Conservation (phyloP, 2,797 vertebrate genomes). For the Phataginus tricuspis region DNA sequence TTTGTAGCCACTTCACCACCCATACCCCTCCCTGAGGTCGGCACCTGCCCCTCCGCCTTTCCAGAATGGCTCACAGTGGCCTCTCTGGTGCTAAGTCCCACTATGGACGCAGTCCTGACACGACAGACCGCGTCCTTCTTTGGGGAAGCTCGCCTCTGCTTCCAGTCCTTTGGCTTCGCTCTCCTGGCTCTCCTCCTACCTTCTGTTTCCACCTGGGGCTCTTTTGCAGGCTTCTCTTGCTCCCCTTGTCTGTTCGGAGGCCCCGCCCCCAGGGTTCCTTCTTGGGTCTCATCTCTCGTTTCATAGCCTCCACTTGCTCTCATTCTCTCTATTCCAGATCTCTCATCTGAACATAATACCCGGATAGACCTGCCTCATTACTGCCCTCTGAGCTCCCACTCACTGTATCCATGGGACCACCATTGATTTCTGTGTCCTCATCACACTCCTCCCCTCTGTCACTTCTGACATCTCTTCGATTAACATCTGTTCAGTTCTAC, state of each 20-base stretch:
- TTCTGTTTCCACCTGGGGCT: neutral
- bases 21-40: neutral
- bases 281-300: neutral
- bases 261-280: too few relatives aligned
- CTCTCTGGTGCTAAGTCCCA: neutral
- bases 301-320: neutral
- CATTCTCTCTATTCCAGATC: neutral
- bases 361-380: neutral
- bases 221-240: neutral
- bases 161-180: neutral
- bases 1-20: neutral
- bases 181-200: neutral
- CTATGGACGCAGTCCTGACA: neutral
- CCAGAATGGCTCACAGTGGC: neutral
- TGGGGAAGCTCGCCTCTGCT: neutral
- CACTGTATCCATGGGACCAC: fast-evolving
- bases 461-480: neutral
- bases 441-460: neutral
- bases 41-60: too few relatives aligned
- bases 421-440: neutral
- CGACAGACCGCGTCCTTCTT: neutral
- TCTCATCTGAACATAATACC: neutral
- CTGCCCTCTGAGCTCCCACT: neutral
- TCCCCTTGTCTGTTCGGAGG: neutral
- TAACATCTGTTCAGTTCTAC: neutral